phyloP scores from a whole-genome alignment of 2,888 invertebrate genomes.

The Stenichneumon culpator region DNA sequence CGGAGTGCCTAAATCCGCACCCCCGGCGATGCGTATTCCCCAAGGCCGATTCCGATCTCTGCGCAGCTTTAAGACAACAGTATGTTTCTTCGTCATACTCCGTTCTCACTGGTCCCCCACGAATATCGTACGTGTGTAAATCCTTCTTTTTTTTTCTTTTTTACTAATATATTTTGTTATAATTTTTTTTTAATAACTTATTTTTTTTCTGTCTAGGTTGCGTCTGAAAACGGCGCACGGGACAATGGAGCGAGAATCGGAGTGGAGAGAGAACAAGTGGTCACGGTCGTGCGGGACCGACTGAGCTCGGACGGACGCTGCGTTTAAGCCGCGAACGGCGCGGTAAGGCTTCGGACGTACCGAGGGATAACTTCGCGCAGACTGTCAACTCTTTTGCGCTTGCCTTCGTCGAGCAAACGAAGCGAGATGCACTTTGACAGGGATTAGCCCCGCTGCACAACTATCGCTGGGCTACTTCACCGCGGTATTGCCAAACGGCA shows the following conservation, averaged over 20 bases:
- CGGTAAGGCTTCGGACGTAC: slow-evolving; percentile 10
- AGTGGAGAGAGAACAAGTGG: slow-evolving; percentile 65
- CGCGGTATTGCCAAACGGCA: slow-evolving; percentile 70
- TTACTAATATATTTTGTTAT: not conserved
- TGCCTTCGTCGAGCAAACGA: slow-evolving; percentile 33
- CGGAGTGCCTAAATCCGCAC: slow-evolving; percentile 94
- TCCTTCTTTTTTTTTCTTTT: slow-evolving; percentile 33
- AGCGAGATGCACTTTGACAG: slow-evolving; percentile 63
- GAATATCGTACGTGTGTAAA: slow-evolving; percentile 13
- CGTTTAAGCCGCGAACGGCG: slow-evolving; percentile 15
- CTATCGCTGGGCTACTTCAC: slow-evolving; percentile 64
- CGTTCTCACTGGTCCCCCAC: slow-evolving; percentile 16
- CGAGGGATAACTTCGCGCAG: slow-evolving; percentile 34
- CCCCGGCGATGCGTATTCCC: slow-evolving; percentile 95
- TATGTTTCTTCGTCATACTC: slow-evolving; percentile 90
- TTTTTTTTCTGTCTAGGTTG: not conserved
- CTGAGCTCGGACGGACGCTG: slow-evolving; percentile 45
- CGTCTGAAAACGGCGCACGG: not conserved
- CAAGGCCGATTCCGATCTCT: slow-evolving; percentile 91
- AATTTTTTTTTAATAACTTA: not conserved
- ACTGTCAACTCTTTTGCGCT: slow-evolving; percentile 61
- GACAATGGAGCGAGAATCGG: slow-evolving; percentile 3
- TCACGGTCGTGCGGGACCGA: slow-evolving; percentile 67
- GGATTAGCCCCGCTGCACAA: slow-evolving; percentile 53
- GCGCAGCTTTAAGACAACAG: slow-evolving; percentile 91